A percentile compares a stretch with the other conserved stretches of the same genome.
These are phyloP conservation scores for Cairina moschata DNA, from an alignment of 2,113 vertebrate genomes.

Conservation along the genomic window DNA sequence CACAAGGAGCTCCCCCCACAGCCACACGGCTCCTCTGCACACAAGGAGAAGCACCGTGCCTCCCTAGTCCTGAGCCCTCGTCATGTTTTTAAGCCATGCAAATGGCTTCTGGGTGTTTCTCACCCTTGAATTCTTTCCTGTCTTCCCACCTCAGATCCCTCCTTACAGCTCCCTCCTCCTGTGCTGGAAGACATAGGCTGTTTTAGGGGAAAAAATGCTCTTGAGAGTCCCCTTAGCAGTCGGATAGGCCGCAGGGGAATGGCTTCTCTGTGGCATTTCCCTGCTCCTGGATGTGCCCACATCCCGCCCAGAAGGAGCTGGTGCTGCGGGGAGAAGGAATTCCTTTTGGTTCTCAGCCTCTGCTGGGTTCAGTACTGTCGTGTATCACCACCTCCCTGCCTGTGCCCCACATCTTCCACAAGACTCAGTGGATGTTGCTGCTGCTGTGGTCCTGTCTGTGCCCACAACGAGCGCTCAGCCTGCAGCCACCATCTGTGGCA, in stretches of 20 bases:
- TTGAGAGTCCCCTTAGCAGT: neutral
- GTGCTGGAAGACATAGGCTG: neutral
- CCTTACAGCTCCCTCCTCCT: neutral
- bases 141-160: neutral
- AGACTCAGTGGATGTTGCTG: neutral
- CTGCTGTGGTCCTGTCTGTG: neutral
- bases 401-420: accelerated
- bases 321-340: neutral
- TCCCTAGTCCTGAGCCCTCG: accelerated
- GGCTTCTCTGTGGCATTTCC: neutral
- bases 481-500: neutral
- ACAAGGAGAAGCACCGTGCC: accelerated
- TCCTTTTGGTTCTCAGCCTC: neutral
- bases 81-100: neutral
- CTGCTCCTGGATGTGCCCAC: neutral
- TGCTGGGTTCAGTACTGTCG: neutral
- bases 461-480: accelerated
- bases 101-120: neutral
- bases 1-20: neutral
- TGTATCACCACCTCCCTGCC: neutral
- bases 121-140: neutral
- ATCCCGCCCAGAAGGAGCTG: neutral
- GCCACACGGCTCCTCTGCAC: neutral
- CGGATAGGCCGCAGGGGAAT: neutral
- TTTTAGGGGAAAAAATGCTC: neutral